These are phyloP conservation scores for Pelvicachromis taeniatus DNA, from an alignment of 2,113 vertebrate genomes.

Conservation along the genomic window DNA sequence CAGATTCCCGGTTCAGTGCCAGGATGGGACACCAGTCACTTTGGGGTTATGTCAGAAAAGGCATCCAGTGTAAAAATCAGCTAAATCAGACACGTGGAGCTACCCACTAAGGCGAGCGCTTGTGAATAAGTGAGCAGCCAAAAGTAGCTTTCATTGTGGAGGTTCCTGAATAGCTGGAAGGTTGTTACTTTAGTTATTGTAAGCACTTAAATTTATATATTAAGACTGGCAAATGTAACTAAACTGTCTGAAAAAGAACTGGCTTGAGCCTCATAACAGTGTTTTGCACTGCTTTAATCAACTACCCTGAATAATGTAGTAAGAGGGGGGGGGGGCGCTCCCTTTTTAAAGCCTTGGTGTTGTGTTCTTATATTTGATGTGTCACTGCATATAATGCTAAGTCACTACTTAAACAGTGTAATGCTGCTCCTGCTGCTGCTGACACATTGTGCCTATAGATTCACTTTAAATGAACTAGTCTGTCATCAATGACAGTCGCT, in stretches of 20 bases:
- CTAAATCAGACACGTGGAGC: not conserved
- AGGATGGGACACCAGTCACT: accelerated
- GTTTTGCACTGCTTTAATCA: not conserved
- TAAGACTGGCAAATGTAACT: not conserved
- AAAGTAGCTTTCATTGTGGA: not conserved
- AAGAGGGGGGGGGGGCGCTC: not conserved
- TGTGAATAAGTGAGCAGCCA: not conserved
- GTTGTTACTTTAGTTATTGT: not conserved
- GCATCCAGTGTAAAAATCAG: not conserved
- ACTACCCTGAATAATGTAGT: not conserved
- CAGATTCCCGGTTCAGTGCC: not conserved
- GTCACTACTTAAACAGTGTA: not conserved
- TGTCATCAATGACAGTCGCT: accelerated
- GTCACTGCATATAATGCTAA: not conserved
- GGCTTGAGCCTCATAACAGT: not conserved
- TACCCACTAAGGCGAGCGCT: accelerated
- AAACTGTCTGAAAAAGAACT: not conserved
- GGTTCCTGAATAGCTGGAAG: not conserved
- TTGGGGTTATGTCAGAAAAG: not conserved
- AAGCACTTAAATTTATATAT: not conserved
- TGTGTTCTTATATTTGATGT: not conserved
- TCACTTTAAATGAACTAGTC: not conserved
- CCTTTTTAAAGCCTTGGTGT: not conserved
- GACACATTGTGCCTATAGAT: not conserved
- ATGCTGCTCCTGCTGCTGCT: not conserved